Base-by-base conservation (phyloP, 2,888 invertebrate species). In the Myopa tessellatipennis region DNA sequence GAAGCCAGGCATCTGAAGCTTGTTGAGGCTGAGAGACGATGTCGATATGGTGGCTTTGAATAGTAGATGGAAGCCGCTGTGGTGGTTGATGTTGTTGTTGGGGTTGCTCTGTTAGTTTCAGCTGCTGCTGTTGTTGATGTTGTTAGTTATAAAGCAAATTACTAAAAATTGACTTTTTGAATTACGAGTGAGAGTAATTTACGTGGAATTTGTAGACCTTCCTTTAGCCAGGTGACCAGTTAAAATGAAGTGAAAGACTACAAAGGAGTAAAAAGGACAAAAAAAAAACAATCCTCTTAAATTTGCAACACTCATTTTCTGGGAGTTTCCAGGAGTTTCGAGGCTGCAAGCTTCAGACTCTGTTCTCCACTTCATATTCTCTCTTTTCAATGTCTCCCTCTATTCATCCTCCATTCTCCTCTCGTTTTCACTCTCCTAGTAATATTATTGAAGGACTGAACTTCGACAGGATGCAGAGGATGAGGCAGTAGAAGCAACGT, bases 391-490 rank as follows among this genome's bases (percentile, higher is more conserved):
- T n/a, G n/a, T n/a, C 45, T 45, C 45, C 2, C 7, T 10, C 45
- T 10, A 0, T 16, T 55, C 16, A 6, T 55, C 5, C 10, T 6
- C 1, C 55, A 1, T 3, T 55, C 55, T 1, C 14, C 55, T 55
- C 18, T 10, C 18, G 60, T 72, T 55, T 26, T 26, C 26, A 26
- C 26, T 26, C 26, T 26, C 34, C 14, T 52, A 40, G 63, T 74
- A 65, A 60, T 67, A 55, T 74, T 74, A 74, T 74, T 74, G 74
- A 74, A 74, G 74, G 74, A 74, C 68, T 74, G 68, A 68, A 74
- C 67, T 74, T 74, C 55, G 38, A 5, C 7, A 67, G 38, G 38
- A 67, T 55, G 55, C 10, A 45, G 45, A 45, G 45, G 55, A 10
- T n/a, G 71, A 58, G 55, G 34, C 12, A 58, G 26, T 5, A 34